These are phyloP conservation scores for Aethes cnicana DNA, from an alignment of 2,888 invertebrate species.

Conservation along the genomic window DNA sequence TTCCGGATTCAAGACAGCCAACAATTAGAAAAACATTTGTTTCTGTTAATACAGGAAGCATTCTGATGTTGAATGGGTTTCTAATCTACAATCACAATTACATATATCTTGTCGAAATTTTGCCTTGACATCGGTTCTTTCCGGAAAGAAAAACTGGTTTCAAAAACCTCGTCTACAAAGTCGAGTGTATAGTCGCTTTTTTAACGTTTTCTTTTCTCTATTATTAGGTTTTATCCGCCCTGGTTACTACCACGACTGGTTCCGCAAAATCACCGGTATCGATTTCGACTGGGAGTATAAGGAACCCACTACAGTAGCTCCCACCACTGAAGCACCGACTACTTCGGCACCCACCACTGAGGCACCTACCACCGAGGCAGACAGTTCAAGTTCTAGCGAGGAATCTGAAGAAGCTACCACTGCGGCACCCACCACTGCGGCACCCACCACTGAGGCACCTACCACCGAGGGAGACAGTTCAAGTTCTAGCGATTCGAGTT, in stretches of 20 bases:
- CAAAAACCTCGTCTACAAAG: too few relatives aligned
- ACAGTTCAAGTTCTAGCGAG: neutral
- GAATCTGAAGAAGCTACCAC: neutral
- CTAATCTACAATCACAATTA: too few relatives aligned
- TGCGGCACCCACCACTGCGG: neutral
- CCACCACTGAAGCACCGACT: neutral
- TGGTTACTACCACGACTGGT: conserved; percentile 59
- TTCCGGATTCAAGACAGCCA: too few relatives aligned
- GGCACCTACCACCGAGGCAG: neutral
- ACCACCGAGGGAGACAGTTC: neutral
- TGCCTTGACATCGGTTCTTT: too few relatives aligned
- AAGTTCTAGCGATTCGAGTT: too few relatives aligned
- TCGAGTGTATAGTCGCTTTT: neutral
- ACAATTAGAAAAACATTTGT: too few relatives aligned
- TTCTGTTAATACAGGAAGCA: too few relatives aligned
- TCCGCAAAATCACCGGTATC: conserved; percentile 45
- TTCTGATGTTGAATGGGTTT: too few relatives aligned
- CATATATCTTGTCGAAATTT: too few relatives aligned
- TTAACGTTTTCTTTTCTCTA: too few relatives aligned
- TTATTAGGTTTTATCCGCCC: conserved; percentile 56
- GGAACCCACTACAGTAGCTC: conserved; percentile 14
- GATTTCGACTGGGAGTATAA: conserved; percentile 48
- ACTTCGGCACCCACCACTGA: conserved; percentile 3
- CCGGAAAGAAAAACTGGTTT: too few relatives aligned
- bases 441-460: neutral